Conservation (phyloP, 2,113 vertebrate genomes). For the Rafetus swinhoei region DNA sequence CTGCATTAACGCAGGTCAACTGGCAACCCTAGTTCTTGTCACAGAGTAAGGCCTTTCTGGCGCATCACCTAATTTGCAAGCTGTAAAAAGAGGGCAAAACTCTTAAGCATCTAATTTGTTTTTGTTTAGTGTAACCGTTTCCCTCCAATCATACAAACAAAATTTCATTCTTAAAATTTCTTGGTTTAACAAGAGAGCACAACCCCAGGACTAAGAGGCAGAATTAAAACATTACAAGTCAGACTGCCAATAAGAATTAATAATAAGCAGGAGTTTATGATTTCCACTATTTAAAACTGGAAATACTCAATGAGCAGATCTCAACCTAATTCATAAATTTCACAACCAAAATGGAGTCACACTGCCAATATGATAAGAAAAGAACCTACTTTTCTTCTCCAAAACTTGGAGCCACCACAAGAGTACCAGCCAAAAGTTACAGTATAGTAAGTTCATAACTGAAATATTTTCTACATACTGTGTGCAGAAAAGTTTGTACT, state of each 20-base stretch:
- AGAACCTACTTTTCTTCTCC: not conserved
- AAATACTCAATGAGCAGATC: not conserved
- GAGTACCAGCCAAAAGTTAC: not conserved
- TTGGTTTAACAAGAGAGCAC: not conserved
- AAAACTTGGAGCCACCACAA: not conserved
- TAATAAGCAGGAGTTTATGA: not conserved
- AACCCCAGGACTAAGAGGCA: not conserved
- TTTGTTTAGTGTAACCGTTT: not conserved
- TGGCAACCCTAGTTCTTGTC: not conserved
- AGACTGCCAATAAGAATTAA: no score
- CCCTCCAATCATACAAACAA: not conserved
- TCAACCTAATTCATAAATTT: not conserved
- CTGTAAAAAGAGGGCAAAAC: not conserved
- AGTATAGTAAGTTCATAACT: not conserved
- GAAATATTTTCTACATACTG: not conserved
- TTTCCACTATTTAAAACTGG: not conserved
- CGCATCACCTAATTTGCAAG: not conserved
- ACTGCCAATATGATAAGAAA: not conserved
- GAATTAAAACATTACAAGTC: no score
- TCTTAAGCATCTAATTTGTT: not conserved
- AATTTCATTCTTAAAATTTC: not conserved
- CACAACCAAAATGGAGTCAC: not conserved
- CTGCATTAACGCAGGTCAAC: no score
- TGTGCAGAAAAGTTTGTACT: not conserved
- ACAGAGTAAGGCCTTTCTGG: not conserved